phyloP scores from a whole-genome alignment of 2,888 invertebrate species.

The Lycocerus yunnanus region DNA sequence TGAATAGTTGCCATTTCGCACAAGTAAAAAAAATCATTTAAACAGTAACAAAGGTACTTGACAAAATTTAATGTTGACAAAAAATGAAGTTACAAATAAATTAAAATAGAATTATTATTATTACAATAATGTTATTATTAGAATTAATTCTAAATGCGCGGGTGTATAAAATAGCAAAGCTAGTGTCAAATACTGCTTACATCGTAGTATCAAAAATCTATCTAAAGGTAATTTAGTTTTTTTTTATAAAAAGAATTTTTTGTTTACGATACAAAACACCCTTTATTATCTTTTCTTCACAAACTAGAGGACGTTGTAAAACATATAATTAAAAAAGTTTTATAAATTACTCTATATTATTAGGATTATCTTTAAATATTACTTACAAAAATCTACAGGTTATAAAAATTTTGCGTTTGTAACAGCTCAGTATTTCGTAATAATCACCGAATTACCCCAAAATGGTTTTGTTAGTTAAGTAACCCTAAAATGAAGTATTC shows the following conservation, averaged over 20 bases:
- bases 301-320: neutral
- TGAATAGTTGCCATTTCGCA: neutral
- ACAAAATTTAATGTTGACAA: slow-evolving; percentile 3
- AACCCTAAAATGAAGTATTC: neutral
- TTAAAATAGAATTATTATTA: slow-evolving; percentile 22
- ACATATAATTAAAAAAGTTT: neutral
- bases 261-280: slow-evolving; percentile 18
- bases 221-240: slow-evolving; percentile 13
- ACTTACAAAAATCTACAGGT: slow-evolving; percentile 18
- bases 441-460: neutral
- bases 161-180: slow-evolving; percentile 39
- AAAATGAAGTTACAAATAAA: slow-evolving; percentile 17
- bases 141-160: slow-evolving; percentile 25
- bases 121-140: neutral
- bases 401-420: slow-evolving; percentile 13
- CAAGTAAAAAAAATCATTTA: slow-evolving; percentile 11
- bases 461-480: neutral
- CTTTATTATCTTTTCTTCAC: neutral
- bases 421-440: slow-evolving; percentile 26
- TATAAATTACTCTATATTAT: neutral
- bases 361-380: neutral
- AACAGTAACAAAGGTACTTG: slow-evolving; percentile 20
- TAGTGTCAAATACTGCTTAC: slow-evolving; percentile 37
- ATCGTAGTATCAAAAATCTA: slow-evolving; percentile 39
- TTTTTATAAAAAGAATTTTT: slow-evolving; percentile 8